phyloP scores from a whole-genome alignment of 2,888 invertebrate genomes.

The Disparrhopalites patrizii region DNA sequence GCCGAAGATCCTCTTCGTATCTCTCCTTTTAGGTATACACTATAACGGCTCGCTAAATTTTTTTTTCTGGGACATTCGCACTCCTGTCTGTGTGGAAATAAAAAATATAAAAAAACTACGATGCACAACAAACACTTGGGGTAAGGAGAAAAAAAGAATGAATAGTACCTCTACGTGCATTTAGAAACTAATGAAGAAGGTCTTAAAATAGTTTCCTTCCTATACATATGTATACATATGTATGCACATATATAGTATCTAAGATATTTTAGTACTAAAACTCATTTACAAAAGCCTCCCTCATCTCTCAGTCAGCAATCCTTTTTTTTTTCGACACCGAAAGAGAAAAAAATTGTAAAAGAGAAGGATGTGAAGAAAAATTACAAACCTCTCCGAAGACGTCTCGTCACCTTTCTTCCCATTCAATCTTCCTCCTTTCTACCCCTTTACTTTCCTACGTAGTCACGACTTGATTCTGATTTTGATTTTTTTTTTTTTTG shows the following conservation, averaged over 20 bases:
- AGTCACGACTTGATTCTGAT: neutral
- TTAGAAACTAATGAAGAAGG: neutral
- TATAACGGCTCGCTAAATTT: slow-evolving; percentile 3
- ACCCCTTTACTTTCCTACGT: neutral
- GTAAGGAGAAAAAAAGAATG: no score
- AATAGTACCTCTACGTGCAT: neutral
- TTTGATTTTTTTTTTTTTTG: neutral
- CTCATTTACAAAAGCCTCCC: neutral
- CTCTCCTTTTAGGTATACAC: no score
- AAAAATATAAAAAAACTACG: no score
- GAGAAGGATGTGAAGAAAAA: no score
- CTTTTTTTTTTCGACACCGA: neutral
- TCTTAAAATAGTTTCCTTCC: neutral
- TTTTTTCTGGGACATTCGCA: slow-evolving; percentile 32
- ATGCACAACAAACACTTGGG: no score
- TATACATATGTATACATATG: no score
- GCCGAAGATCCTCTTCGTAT: slow-evolving; percentile 1
- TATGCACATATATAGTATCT: no score
- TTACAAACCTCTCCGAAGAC: no score
- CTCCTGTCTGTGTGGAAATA: no score
- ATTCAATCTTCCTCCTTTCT: neutral
- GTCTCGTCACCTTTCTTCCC: neutral
- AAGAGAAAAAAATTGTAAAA: no score
- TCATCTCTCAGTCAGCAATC: neutral
- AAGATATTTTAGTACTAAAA: no score